Evolutionary conservation across 2,797 vertebrate species (phyloP), one percentile per base, ranked within the genome.

Genomic region (Coreius guichenoti): DNA sequence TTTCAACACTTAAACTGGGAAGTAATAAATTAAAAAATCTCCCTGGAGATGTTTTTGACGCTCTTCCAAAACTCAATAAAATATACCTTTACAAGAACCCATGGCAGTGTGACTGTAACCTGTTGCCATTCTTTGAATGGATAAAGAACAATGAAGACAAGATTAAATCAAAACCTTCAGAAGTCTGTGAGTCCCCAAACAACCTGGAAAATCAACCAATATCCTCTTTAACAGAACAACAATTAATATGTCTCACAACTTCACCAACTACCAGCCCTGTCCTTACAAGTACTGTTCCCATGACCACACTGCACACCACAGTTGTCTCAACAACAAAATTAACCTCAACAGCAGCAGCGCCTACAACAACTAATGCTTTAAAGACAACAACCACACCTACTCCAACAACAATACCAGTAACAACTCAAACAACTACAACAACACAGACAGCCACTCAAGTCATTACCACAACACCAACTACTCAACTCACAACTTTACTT

Each of bases 101-200:
- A 0, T 97, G 96, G 96, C 84, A 67, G 14, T 97, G 97, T 91
- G 96, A 98, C 90, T 97, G 96, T 61, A 92, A 91, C 31, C 90
- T 97, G 54, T 81, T 88, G 45, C 17, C 85, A 36, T 89, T 97
- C 29, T 89, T 93, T 69, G 13, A 3, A 2, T 96, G 95, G 95
- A 89, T 96, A 39, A 92, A 83, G 16, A 23, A 0, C 4, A 94
- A 95, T 69, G 8, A 56, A 3, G 21, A 17, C 0, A 95, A 92
- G 58, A 86, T 94, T 11, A 78, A 7, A 65, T 26, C 92, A 8
- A 56, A 65, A 9, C 0, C 72, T 8, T 23, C 87, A n/a, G 58
- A 91, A 12, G 17, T 76, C 17, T 97, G 96, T 89, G 87, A 88
- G 26, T 80, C 86, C 87, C 96, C 96, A 51, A 88, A 86, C n/a